These are phyloP conservation scores for Andrena marginata DNA, from an alignment of 2,888 invertebrate species.

Conservation along the genomic window DNA sequence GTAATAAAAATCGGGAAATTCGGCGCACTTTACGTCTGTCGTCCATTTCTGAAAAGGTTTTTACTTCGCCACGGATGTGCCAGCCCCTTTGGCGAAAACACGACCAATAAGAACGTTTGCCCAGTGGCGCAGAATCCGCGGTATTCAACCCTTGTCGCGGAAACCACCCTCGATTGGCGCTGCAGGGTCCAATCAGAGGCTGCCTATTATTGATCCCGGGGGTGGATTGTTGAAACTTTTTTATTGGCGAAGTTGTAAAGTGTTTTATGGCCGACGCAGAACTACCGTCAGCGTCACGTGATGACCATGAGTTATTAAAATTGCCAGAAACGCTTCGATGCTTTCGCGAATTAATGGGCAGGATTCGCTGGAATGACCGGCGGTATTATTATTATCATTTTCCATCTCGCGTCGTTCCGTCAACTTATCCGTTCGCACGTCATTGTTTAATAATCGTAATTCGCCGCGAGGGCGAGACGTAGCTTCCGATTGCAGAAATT, in stretches of 20 bases:
- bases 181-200: slow-evolving; percentile 69
- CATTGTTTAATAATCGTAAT: neutral
- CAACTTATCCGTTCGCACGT: neutral
- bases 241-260: slow-evolving; percentile 76
- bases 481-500: neutral
- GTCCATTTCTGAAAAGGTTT: slow-evolving; percentile 71
- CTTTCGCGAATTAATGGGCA: slow-evolving; percentile 71
- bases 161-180: slow-evolving; percentile 70
- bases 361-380: slow-evolving; percentile 55
- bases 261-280: slow-evolving; percentile 76
- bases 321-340: slow-evolving; percentile 71
- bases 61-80: slow-evolving; percentile 58
- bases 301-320: slow-evolving; percentile 77
- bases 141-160: slow-evolving; percentile 69
- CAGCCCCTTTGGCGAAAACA: slow-evolving; percentile 75
- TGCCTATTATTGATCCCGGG: slow-evolving; percentile 65
- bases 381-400: slow-evolving; percentile 57
- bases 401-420: neutral
- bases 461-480: neutral
- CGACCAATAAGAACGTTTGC: slow-evolving; percentile 70
- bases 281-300: slow-evolving; percentile 69
- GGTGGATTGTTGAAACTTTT: slow-evolving; percentile 77
- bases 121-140: slow-evolving; percentile 77
- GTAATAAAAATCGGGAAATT: slow-evolving; percentile 57
- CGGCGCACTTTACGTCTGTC: slow-evolving; percentile 48